phyloP scores from a whole-genome alignment of 2,797 vertebrate genomes.

The Eulemur mongoz region DNA sequence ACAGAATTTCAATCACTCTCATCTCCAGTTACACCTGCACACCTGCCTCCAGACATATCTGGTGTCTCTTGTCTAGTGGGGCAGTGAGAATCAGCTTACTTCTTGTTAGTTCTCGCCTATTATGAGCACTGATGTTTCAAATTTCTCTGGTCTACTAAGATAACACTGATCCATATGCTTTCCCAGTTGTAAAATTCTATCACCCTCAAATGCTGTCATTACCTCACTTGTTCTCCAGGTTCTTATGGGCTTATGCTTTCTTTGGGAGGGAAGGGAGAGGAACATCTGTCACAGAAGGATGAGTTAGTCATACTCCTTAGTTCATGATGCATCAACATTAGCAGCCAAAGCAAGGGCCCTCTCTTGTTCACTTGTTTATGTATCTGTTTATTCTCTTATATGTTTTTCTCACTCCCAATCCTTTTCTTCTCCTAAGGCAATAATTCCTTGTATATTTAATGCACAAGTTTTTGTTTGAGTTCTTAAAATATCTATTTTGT shows the following conservation, averaged over 20 bases:
- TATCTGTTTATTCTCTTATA: not conserved
- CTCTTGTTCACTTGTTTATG: not conserved
- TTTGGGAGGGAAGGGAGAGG: not conserved
- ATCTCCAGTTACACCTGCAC: not conserved
- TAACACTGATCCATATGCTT: not conserved
- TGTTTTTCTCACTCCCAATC: not conserved
- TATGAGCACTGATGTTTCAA: not conserved
- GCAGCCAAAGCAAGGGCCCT: not conserved
- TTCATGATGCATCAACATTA: not conserved
- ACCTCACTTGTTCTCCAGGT: not conserved
- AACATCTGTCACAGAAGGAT: not conserved
- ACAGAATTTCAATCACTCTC: not conserved
- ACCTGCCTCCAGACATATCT: not conserved
- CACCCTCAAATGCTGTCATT: not conserved
- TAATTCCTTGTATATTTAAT: not conserved
- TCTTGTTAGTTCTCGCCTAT: not conserved
- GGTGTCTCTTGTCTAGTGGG: not conserved
- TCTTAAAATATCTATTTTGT: slow-evolving; percentile 1
- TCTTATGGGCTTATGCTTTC: not conserved
- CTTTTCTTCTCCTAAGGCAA: not conserved
- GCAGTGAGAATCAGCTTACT: not conserved
- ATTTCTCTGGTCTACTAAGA: not conserved
- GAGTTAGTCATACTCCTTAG: not conserved
- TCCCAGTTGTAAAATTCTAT: not conserved
- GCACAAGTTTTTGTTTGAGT: not conserved